Evolutionary conservation across 1,140 invertebrate species (phyloP), one percentile per base, ranked within the genome.

Genomic region (Drosophila pseudoobscura): DNA sequence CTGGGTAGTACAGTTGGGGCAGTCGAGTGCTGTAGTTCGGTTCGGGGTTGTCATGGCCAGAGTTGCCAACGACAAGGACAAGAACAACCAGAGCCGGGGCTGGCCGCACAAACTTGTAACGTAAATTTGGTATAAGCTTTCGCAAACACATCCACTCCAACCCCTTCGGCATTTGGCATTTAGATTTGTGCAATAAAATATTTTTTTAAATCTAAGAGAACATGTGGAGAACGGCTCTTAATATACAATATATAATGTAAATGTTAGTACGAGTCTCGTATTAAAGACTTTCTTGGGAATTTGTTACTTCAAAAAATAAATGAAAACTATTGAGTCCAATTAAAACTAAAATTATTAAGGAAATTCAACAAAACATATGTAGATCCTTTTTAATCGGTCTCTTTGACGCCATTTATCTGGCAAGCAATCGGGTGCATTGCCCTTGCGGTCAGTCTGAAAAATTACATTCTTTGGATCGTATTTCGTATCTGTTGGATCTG

Each of bases 1-100:
- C 31, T 24, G 24, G 61, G 70, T 66, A 51, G 72, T 53, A 41
- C 56, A 49, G 44, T 69, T 29, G 45, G 41, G 59, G 58, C 50
- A 35, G 47, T 35, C 54, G 72, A 58, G 52, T 60, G 59, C 56
- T 69, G 54, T 54, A 78, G 68, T 66, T 59, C n/a, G 50, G 51
- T 80, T 58, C 60, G 65, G 60, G 70, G 80, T 85, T 84, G 80
- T 84, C 80, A 84, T 65, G 31, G 54, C 62, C 80, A 87, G 82
- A 87, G 64, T 78, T 78, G 71, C 61, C 82, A 85, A 62, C 73
- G 63, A 62, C 73, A 58, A 59, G 45, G 57, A 68, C 75, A 74
- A 57, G 70, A 68, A 41, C 26, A 53, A 29, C 45, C n/a, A 49
- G 17, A 46, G 60, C 59, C 31, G 47, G 53, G 50, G 50, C 54